Evolutionary conservation across 2,797 vertebrate species (phyloP), one percentile per base, ranked within the genome.

Genomic region (Tiaroga cobitis): DNA sequence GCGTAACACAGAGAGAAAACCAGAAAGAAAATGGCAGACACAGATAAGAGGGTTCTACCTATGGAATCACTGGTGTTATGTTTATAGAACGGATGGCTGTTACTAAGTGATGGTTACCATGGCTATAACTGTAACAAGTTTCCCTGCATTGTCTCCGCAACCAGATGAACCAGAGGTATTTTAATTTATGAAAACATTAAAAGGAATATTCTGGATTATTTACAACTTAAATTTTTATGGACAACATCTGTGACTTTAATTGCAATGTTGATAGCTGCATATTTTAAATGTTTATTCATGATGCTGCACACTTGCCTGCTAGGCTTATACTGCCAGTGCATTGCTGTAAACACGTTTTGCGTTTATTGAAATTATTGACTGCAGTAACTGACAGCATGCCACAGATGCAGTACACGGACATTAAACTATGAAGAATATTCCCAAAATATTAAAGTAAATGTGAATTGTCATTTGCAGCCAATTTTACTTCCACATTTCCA

Each of bases 21-120:
- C 54, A 70, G 29, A 39, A 73, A 85, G 70, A 82, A 74, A 75
- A 61, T 80, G 49, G 67, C 26, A 43, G 21, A 61, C 37, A 26
- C 19, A 80, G 49, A 88, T 18, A 65, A 61, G 72, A 21, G 59
- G 26, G 13, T 69, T 51, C 56, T 34, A 87, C 65, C 39, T 63
- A 73, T 49, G 41, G 24, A 80, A 63, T 65, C 32, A 65, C 18
- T 54, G 3, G 54, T 41, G 77, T 63, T 79, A 61, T 85, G 83
- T 80, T 85, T 65, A 63, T 19, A 34, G 67, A 78, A 46, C 2
- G 54, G 29, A 18, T 37, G 21, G 16, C 19, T 39, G 51, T 70
- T 80, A 51, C 69, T 65, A 39, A 43, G 84, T 65, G 43, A 85
- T 74, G 56, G 69, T 81, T 85, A 80, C 77, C 69, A 81, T 81